These are phyloP conservation scores for Stichopus chloronotus DNA, from an alignment of 35 echinoderm and acorn worm species.

Conservation along the genomic window DNA sequence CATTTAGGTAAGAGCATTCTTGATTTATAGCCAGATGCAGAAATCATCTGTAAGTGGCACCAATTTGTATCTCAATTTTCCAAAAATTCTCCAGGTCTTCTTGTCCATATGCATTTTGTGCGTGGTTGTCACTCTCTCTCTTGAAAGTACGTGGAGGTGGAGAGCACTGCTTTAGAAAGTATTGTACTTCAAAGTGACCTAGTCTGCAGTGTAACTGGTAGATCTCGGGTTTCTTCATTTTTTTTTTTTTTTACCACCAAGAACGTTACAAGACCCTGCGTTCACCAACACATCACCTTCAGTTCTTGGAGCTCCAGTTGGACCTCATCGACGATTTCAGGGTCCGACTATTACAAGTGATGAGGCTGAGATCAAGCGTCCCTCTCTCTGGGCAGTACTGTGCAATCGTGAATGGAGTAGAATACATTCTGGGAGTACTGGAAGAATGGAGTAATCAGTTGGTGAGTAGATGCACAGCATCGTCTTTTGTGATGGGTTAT, in stretches of 20 bases:
- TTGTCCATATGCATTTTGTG: no score
- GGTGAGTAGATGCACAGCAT: slow-evolving; percentile 35
- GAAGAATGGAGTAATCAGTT: slow-evolving; percentile 92
- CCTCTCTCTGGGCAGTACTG: slow-evolving; percentile 78
- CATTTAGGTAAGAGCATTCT: no score
- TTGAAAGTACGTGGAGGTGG: no score
- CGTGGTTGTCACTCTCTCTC: no score
- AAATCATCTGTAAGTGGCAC: no score
- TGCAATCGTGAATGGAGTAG: slow-evolving; percentile 86
- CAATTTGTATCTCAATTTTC: no score
- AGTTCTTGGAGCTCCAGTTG: slow-evolving; percentile 89
- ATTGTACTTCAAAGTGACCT: no score
- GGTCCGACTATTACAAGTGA: slow-evolving; percentile 79
- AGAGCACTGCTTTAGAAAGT: not conserved
- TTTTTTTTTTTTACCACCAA: slow-evolving; percentile 30
- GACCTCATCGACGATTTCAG: slow-evolving; percentile 89
- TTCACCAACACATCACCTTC: slow-evolving; percentile 84
- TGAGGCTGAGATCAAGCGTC: slow-evolving; percentile 65
- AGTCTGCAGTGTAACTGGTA: no score
- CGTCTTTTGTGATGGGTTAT: not conserved
- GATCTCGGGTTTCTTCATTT: not conserved
- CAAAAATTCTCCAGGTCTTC: no score
- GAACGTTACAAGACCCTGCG: slow-evolving; percentile 84
- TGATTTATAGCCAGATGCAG: no score
- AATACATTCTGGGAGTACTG: slow-evolving; percentile 85